Evolutionary conservation across 2,113 vertebrate species (phyloP).

Genomic region (Pipra filicauda): DNA sequence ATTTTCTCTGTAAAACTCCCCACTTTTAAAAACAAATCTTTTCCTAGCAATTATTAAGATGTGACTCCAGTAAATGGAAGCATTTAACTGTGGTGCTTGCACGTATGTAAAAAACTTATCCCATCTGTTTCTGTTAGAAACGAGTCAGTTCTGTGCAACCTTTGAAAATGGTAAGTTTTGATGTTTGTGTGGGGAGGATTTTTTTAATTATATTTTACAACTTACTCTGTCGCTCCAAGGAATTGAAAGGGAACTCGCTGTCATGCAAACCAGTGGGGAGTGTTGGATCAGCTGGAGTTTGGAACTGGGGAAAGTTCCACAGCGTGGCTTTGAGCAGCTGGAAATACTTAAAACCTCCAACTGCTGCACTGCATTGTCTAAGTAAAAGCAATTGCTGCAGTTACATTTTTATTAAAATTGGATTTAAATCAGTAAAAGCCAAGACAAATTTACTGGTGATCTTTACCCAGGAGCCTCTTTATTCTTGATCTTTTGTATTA

Average conservation of each 20-base stretch:
- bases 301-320: not conserved
- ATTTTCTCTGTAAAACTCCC: not conserved
- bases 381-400: not conserved
- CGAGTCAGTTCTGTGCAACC: not conserved
- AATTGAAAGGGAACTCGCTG: not conserved
- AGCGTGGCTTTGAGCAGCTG: not conserved
- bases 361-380: not conserved
- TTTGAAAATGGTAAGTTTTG: not conserved
- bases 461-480: not conserved
- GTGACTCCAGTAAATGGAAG: not conserved
- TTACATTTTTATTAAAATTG: not conserved
- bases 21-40: not conserved
- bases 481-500: not conserved
- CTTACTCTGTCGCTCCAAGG: not conserved
- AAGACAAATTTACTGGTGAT: not conserved
- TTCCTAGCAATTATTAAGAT: not conserved
- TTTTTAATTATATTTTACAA: constrained; percentile 5
- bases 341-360: not conserved
- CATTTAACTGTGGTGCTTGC: not conserved
- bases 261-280: not conserved
- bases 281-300: not conserved
- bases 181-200: not conserved
- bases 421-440: not conserved
- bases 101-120: not conserved
- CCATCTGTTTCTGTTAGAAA: not conserved